Conservation (phyloP, 2,113 vertebrate genomes). For the Bubo bubo region DNA sequence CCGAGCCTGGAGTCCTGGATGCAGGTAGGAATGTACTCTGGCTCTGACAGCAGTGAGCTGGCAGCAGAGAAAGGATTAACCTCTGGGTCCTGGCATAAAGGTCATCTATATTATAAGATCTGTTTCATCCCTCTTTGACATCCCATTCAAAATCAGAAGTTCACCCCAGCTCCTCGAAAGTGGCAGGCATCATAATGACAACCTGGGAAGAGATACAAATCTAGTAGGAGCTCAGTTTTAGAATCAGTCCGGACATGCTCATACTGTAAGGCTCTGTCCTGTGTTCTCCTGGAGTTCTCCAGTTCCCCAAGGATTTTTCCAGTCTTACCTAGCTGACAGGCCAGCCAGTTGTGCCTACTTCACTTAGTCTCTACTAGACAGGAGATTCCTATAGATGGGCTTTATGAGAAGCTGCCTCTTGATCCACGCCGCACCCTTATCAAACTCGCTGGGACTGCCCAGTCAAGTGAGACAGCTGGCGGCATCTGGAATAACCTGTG, state of each 20-base stretch:
- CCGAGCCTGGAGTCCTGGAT: background rate
- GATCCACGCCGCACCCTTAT: background rate
- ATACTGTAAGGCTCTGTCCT: background rate
- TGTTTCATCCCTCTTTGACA: background rate
- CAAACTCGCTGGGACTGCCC: background rate
- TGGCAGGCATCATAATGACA: background rate
- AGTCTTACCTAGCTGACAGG: background rate
- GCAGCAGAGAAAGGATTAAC: background rate
- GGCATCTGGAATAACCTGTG: background rate
- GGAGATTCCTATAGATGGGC: background rate
- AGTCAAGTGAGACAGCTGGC: background rate
- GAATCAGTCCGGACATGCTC: background rate
- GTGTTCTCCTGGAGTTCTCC: background rate
- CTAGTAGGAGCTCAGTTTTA: background rate
- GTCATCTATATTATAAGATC: background rate
- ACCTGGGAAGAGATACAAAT: background rate
- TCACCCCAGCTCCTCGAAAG: background rate
- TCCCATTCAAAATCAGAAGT: background rate
- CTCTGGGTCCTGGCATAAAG: background rate
- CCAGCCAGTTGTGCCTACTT: background rate
- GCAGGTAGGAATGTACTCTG: background rate
- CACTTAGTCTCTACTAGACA: background rate
- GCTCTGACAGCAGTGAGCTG: background rate
- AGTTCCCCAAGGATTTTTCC: background rate
- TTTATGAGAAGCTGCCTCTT: background rate